Conservation (phyloP, 2,888 invertebrate genomes). For the Cryptophagus acutangulus region DNA sequence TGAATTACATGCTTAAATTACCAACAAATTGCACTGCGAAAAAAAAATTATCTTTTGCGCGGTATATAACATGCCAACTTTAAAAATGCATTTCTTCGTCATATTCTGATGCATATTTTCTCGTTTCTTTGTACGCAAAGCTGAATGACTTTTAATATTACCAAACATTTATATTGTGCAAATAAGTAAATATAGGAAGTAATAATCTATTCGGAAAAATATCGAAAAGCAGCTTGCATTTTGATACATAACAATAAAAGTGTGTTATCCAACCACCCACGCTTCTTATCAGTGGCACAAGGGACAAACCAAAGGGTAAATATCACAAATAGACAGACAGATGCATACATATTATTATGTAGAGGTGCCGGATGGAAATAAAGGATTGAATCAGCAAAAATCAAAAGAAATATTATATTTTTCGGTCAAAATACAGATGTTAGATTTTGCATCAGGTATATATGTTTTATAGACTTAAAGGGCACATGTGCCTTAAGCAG, state of each 20-base stretch:
- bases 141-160: too few relatives aligned
- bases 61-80: too few relatives aligned
- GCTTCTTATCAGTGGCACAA: conserved; percentile 32
- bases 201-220: too few relatives aligned
- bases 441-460: conserved; percentile 34
- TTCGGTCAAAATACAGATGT: conserved; percentile 39
- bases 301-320: conserved; percentile 31
- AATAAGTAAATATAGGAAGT: too few relatives aligned
- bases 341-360: neutral
- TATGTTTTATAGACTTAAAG: too few relatives aligned
- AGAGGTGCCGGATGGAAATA: conserved; percentile 24
- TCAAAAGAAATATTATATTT: conserved; percentile 39
- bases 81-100: too few relatives aligned
- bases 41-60: too few relatives aligned
- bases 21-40: too few relatives aligned
- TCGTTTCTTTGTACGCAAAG: too few relatives aligned
- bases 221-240: conserved; percentile 16
- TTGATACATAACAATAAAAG: conserved; percentile 22
- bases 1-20: conserved; percentile 13
- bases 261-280: conserved; percentile 34
- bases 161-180: too few relatives aligned
- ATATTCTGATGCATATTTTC: too few relatives aligned
- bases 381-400: conserved; percentile 32
- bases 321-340: conserved; percentile 33
- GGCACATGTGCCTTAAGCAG: conserved; percentile 37